Percentiles rank a stretch among this genome's conserved stretches.
Evolutionary conservation across 2,113 vertebrate species (phyloP).

Genomic region (Noctilio leporinus): DNA sequence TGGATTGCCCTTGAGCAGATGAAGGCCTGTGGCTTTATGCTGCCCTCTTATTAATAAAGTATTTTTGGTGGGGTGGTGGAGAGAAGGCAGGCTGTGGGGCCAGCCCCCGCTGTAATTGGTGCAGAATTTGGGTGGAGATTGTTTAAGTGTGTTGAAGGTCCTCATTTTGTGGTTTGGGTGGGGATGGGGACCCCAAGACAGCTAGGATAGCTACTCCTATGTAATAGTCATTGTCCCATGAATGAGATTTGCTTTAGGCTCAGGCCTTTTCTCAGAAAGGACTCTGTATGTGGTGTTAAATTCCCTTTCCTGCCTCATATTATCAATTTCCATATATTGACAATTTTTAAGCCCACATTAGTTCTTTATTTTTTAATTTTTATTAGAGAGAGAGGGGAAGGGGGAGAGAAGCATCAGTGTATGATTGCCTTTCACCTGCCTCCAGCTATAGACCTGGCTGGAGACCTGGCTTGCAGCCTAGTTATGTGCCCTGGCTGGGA

Average conservation of each 20-base stretch:
- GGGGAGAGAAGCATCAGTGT: no score
- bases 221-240: neutral
- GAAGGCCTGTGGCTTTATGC: slow-evolving; percentile 56
- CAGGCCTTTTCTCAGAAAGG: slow-evolving; percentile 1
- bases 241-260: neutral
- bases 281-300: slow-evolving; percentile 18
- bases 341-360: neutral
- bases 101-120: slow-evolving; percentile 50
- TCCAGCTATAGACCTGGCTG: no score
- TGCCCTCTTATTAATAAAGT: slow-evolving; percentile 67
- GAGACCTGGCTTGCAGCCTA: no score
- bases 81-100: neutral
- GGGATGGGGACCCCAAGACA: neutral
- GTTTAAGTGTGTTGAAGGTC: neutral
- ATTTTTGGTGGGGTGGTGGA: slow-evolving; percentile 52
- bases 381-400: no score
- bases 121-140: slow-evolving; percentile 62
- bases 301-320: neutral
- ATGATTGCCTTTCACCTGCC: no score
- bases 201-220: neutral
- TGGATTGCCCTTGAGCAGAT: neutral
- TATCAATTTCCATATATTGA: neutral
- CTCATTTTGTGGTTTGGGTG: slow-evolving; percentile 61
- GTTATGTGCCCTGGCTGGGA: no score
- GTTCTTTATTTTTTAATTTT: no score